Base-by-base conservation (phyloP, 2,113 vertebrate genomes). In the Tragelaphus buxtoni region DNA sequence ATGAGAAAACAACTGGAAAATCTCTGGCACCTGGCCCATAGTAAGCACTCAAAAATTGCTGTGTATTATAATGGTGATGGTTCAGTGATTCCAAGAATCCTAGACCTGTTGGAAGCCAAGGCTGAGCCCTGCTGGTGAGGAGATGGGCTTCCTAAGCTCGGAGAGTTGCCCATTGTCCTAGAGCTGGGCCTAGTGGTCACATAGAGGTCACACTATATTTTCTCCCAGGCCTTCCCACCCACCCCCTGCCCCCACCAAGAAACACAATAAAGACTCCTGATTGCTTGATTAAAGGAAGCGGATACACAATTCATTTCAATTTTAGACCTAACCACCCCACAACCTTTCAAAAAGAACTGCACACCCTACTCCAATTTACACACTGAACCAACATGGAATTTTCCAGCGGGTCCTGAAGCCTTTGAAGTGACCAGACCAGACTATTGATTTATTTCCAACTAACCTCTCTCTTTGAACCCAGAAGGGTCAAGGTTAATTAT, bases 401-500 rank as follows among this genome's bases (percentile, higher is more conserved):
- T 98, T 98, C 98, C 97, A 98, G 97, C 53, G 39, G 97, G 81
- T 98, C 97, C 97, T 80, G 94, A 91, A 95, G 96, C 87, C 98
- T 99, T 99, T 99, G 98, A 99, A 98, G 98, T 99, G 98, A 98
- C 98, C 98, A 97, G 98, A 97, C 96, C 98, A 96, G 98, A 97
- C 98, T 96, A 97, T 97, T 99, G 98, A 99, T 99, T 99, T 99
- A 99, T 99, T 98, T 98, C 98, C 96, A 98, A 53, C 98, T 97
- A 98, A 97, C 98, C 98, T 98, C 98, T 98, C 97, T 98, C 98
- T 99, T 99, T 99, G 98, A 99, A 98, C 98, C 98, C 96, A 77
- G 30, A 97, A 96, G 94, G 98, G 98, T 98, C 98, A 98, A 98
- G 98, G 98, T 99, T 99, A 99, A 99, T 98, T 98, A 98, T 97